Evolutionary conservation across 1,140 invertebrate genomes (phyloP), one percentile per base, ranked within the genome.

Genomic region (Marisa cornuarietis): DNA sequence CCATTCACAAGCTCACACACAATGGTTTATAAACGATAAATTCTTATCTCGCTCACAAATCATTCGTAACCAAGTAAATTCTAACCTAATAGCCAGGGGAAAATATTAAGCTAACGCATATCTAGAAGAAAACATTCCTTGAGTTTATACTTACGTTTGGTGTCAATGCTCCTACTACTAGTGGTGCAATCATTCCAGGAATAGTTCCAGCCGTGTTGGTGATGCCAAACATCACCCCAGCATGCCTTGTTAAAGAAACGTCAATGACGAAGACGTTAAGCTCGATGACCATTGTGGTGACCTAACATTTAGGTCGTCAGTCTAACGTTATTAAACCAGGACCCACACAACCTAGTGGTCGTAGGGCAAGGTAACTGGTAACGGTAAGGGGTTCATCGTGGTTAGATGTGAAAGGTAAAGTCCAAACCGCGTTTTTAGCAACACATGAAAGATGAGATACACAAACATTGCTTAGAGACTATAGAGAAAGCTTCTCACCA

Each of bases 161-260:
- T 2, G 96, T 95, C 62, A 96, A 93, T 72, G 93, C 93, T 26
- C 95, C 95, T 8, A 95, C 94, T 9, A 96, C 89, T 18, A 94
- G 91, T 0, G 96, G 96, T 87, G 95, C 95, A 7, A 96, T 88
- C 82, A 97, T 96, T 42, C 96, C 96, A 49, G 96, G 95, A 80
- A 97, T 88, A 1, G 96, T 96, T 0, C 95, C 95, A 79, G 96
- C 91, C 0, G 95, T 96, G 88, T 96, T 96, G 1, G 95, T 95
- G 52, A 97, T 92, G 3, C 96, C 96, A 94, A 96, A 96, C n/a
- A 96, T 87, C 5, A 85, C 71, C 95, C 93, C 95, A 22, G 95
- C 95, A 90, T 87, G 87, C 49, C 82, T 85, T 68, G 63, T 76
- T 16, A 22, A 22, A 75, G 49, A 73, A 42, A n/a, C 51, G 62